phyloP scores from a whole-genome alignment of 1,140 invertebrate species.

The Coboldia fuscipes region DNA sequence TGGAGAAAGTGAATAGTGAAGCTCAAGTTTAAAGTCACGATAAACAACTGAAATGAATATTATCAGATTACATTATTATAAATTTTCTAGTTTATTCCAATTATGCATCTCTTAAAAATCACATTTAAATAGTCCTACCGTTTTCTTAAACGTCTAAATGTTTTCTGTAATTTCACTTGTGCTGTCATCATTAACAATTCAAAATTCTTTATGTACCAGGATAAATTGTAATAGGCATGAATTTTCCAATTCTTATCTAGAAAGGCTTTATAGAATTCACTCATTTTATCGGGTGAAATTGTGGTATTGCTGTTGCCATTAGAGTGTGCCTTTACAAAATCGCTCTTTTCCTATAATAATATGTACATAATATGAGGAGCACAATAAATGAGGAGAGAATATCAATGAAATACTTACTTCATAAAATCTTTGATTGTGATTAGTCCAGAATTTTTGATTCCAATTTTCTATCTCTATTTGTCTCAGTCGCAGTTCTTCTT shows the following conservation, averaged over 20 bases:
- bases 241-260: conserved; percentile 51
- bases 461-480: conserved; percentile 47
- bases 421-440: conserved; percentile 49
- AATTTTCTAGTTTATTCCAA: no score
- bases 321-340: conserved; percentile 32
- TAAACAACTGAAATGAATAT: no score
- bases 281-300: conserved; percentile 59
- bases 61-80: no score
- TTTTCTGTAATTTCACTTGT: conserved; percentile 28
- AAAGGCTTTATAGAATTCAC: conserved; percentile 64
- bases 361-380: background rate
- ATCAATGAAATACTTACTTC: conserved; percentile 19
- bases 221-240: conserved; percentile 45
- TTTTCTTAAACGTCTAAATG: no score
- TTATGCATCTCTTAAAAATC: no score
- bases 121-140: no score
- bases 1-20: no score
- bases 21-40: no score
- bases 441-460: conserved; percentile 63
- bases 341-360: conserved; percentile 36
- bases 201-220: conserved; percentile 54
- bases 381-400: background rate
- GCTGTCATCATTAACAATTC: conserved; percentile 33
- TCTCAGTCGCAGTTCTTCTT: conserved; percentile 36
- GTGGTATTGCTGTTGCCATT: conserved; percentile 25